Conservation (phyloP, 2,797 vertebrate genomes). For the Avahi laniger region DNA sequence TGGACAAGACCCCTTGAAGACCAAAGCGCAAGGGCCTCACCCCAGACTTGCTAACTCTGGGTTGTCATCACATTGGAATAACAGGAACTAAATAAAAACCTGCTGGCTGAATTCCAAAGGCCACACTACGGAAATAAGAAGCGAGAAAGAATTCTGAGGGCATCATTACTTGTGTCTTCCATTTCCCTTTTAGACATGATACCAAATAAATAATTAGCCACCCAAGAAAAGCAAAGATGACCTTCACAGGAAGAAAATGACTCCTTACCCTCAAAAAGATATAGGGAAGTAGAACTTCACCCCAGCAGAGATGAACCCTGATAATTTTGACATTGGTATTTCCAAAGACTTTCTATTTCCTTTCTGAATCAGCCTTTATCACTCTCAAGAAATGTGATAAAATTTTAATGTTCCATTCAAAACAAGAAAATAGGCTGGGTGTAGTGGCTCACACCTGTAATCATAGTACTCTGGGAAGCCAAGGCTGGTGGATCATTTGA, state of each 20-base stretch:
- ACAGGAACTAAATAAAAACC: background rate
- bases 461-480: too few relatives aligned
- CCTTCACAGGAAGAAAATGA: background rate
- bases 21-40: background rate
- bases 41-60: background rate
- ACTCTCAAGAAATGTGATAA: background rate
- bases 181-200: background rate
- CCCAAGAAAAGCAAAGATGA: background rate
- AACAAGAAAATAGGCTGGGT: background rate
- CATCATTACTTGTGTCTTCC: background rate
- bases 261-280: background rate
- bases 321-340: background rate
- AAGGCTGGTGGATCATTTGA: too few relatives aligned
- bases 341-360: background rate
- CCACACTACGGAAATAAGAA: background rate
- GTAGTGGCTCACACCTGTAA: too few relatives aligned
- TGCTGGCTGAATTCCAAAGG: background rate
- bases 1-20: background rate
- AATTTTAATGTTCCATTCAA: background rate
- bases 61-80: background rate
- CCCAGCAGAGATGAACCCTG: background rate
- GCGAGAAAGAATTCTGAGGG: background rate
- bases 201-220: background rate
- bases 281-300: background rate
- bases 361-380: background rate